Evolutionary conservation across 2,113 vertebrate species (phyloP).

Genomic region (Nanorana parkeri): DNA sequence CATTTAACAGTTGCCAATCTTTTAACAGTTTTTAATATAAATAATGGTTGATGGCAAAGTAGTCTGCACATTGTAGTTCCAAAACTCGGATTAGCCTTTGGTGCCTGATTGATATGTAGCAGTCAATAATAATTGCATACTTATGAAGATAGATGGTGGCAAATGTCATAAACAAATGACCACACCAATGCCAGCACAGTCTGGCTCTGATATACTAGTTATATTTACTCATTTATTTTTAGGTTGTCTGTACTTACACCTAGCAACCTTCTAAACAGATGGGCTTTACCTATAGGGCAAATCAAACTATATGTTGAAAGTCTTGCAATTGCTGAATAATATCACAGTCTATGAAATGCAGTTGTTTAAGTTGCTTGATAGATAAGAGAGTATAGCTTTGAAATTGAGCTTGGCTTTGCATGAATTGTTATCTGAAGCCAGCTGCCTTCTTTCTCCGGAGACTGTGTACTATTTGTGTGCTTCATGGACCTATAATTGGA

Average conservation of each 20-base stretch:
- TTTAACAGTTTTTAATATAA: neutral
- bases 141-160: neutral
- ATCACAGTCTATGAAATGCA: neutral
- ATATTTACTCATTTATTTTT: conserved; percentile 28
- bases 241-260: neutral
- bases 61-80: neutral
- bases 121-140: too few relatives aligned
- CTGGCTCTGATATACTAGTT: neutral
- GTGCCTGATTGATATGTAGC: too few relatives aligned
- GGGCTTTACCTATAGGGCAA: neutral
- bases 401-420: neutral
- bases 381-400: conserved; percentile 20
- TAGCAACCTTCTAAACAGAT: neutral
- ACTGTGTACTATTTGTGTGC: conserved; percentile 83
- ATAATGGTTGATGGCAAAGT: neutral
- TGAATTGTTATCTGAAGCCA: conserved; percentile 79
- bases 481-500: conserved; percentile 93
- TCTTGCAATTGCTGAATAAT: neutral
- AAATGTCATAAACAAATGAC: conserved; percentile 17
- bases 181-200: neutral
- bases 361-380: neutral
- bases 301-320: neutral
- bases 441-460: conserved; percentile 76
- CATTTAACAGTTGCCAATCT: neutral
- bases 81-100: too few relatives aligned